A percentile compares a stretch with the other conserved stretches of the same genome.
Conservation (phyloP, 2,113 vertebrate genomes). For the Rhinopomastus cyanomelas region DNA sequence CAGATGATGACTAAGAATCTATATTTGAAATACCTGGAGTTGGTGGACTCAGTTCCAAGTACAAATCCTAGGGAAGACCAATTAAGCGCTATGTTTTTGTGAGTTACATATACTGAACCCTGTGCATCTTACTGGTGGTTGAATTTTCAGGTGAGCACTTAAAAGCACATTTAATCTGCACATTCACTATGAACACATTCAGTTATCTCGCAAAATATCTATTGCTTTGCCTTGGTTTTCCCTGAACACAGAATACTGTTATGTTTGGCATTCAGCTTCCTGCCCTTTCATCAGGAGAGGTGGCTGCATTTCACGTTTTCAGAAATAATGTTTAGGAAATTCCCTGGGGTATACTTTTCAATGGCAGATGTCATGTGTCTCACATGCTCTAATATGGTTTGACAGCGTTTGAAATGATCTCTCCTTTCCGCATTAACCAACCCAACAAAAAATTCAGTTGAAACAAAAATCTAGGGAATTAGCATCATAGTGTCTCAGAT, state of each 20-base stretch:
- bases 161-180: not conserved
- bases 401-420: not conserved
- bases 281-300: not conserved
- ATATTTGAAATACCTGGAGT: conserved; percentile 50
- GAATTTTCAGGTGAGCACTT: not conserved
- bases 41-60: conserved; percentile 19
- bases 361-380: not conserved
- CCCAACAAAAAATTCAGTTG: not conserved
- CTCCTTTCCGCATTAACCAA: not conserved
- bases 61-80: conserved; percentile 1
- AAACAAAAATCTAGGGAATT: not conserved
- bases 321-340: not conserved
- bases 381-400: not conserved
- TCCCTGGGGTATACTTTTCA: not conserved
- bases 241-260: not conserved
- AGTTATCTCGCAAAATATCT: not conserved
- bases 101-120: not conserved
- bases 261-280: not conserved
- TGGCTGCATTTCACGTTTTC: not conserved
- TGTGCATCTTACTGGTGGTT: not conserved
- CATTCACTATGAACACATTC: not conserved
- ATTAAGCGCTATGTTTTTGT: not conserved
- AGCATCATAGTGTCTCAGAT: not conserved
- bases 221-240: not conserved
- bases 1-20: conserved; percentile 58